A percentile compares a stretch with the other conserved stretches of the same genome.
phyloP scores from a whole-genome alignment of 2,888 invertebrate species.

The Cantharis nigra region DNA sequence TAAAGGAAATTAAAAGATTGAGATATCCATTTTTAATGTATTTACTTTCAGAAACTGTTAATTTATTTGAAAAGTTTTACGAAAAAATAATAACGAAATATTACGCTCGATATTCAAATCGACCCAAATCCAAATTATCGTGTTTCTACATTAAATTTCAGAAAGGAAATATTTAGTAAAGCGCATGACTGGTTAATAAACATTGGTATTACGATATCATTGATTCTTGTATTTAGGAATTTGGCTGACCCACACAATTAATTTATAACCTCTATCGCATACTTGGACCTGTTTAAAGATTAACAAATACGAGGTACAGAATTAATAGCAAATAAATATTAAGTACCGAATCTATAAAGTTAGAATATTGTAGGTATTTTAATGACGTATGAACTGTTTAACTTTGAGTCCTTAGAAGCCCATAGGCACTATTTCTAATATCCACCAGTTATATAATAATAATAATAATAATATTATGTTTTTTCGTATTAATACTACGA shows the following conservation, averaged over 20 bases:
- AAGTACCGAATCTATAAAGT: neutral
- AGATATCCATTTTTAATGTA: neutral
- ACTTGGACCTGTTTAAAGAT: neutral
- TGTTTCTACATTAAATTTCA: neutral
- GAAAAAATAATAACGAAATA: neutral
- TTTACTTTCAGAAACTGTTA: neutral
- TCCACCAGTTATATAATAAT: too few species aligned
- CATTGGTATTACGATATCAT: neutral
- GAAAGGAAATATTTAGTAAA: neutral
- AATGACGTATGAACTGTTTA: neutral
- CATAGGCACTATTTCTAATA: neutral
- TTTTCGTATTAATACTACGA: neutral
- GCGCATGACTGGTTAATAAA: neutral
- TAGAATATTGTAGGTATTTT: neutral
- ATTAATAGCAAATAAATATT: neutral
- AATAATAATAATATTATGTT: neutral
- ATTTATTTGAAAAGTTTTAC: neutral
- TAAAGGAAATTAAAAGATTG: constrained; percentile 1
- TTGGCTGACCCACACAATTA: neutral
- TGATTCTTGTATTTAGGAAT: neutral
- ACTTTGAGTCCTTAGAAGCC: neutral
- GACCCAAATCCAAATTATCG: neutral
- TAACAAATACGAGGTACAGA: neutral
- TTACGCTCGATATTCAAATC: neutral
- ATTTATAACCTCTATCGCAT: neutral